These are phyloP conservation scores for Ramazzottius varieornatus DNA, from an alignment of 2,888 invertebrate genomes.

Conservation along the genomic window DNA sequence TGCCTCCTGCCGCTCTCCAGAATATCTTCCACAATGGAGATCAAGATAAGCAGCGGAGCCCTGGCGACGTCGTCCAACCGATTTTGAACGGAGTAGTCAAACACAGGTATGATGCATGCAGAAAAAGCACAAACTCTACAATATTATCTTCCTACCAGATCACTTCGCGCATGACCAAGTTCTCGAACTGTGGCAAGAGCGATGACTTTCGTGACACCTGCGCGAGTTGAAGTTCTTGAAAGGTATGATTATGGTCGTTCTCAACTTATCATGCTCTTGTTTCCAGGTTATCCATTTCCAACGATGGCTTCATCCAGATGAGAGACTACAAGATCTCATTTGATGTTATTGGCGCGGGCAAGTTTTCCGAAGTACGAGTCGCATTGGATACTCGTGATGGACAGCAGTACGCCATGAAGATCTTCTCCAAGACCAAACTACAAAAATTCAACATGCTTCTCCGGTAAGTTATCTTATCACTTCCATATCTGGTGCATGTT, in stretches of 20 bases:
- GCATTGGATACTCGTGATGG: not conserved
- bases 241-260: not conserved
- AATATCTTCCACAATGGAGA: too few species aligned
- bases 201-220: too few species aligned
- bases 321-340: not conserved
- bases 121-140: too few species aligned
- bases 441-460: not conserved
- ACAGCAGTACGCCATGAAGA: not conserved
- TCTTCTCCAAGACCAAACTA: not conserved
- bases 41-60: too few species aligned
- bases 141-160: too few species aligned
- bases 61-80: too few species aligned
- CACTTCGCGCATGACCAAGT: too few species aligned
- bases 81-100: too few species aligned
- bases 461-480: not conserved
- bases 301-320: slow-evolving; percentile 4
- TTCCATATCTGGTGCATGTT: not conserved
- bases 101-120: too few species aligned
- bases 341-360: not conserved
- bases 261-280: not conserved
- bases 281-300: not conserved
- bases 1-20: too few species aligned
- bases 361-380: not conserved
- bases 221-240: too few species aligned
- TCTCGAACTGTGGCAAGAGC: too few species aligned